phyloP scores from a whole-genome alignment of 2,113 vertebrate genomes.

The Pholis gunnellus region DNA sequence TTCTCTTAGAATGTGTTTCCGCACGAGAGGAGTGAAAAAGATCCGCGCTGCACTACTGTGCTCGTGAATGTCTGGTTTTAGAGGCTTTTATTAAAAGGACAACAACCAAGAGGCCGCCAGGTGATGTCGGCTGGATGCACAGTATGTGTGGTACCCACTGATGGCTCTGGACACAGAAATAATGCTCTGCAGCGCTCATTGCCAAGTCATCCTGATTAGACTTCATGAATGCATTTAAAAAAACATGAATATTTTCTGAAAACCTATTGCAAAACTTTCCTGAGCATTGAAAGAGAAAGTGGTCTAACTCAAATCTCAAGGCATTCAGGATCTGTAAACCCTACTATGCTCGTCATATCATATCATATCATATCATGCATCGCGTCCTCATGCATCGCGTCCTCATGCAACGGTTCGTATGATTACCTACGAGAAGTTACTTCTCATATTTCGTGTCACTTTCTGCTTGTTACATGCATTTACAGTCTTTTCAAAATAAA shows the following conservation, averaged over 20 bases:
- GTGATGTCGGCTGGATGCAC: background rate
- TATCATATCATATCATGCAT: background rate
- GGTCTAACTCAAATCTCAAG: background rate
- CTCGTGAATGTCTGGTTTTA: constrained; percentile 4
- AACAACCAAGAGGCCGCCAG: background rate
- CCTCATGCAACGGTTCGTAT: too few relatives aligned
- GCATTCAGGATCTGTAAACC: background rate
- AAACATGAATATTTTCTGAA: background rate
- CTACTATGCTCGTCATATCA: background rate
- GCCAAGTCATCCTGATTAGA: background rate
- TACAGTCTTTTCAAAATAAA: too few relatives aligned
- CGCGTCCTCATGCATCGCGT: too few relatives aligned
- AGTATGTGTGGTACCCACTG: background rate
- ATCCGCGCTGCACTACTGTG: constrained; percentile 6
- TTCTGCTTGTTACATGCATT: too few relatives aligned
- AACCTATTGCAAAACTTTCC: background rate
- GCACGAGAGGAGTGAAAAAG: constrained; percentile 5
- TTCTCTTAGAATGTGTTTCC: constrained; percentile 4
- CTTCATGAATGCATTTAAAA: background rate
- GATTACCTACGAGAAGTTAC: too few relatives aligned
- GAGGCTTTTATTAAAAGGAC: constrained; percentile 17
- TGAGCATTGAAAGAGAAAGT: background rate
- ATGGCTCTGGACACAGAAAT: background rate
- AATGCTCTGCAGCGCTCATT: background rate
- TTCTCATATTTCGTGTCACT: background rate